These are phyloP conservation scores for Lasioglossum oenotherae DNA, from an alignment of 2,888 invertebrate species.

Conservation along the genomic window DNA sequence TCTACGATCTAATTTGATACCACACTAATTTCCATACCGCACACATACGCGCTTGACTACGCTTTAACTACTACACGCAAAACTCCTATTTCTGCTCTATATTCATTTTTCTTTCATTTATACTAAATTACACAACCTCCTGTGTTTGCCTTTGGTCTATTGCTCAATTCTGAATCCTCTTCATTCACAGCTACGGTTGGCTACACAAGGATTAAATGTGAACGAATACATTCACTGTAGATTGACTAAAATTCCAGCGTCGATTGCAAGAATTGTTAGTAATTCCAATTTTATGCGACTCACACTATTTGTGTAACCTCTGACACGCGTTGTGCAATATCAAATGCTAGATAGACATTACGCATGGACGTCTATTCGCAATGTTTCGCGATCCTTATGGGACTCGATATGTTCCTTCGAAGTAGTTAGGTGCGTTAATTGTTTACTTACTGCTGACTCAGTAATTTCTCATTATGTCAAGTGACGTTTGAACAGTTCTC, in stretches of 20 bases:
- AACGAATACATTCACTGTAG: not conserved
- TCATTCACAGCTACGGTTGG: too few species aligned
- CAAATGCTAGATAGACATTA: not conserved
- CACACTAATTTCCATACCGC: too few species aligned
- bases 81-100: too few species aligned
- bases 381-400: not conserved
- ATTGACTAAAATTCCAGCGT: not conserved
- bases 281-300: not conserved
- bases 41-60: too few species aligned
- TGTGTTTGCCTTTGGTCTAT: too few species aligned
- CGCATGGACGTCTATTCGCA: not conserved
- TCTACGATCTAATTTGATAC: too few species aligned
- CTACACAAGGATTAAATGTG: too few species aligned
- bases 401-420: not conserved
- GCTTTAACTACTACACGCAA: too few species aligned
- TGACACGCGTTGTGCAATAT: constrained; percentile 7
- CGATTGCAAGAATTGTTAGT: not conserved
- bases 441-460: not conserved
- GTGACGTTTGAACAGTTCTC: not conserved
- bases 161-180: too few species aligned
- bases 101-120: too few species aligned
- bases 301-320: not conserved
- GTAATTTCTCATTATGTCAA: constrained; percentile 1
- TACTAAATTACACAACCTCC: too few species aligned
- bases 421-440: not conserved